Evolutionary conservation across 2,113 vertebrate genomes (phyloP), one percentile per base, ranked within the genome.

Genomic region (Candoia aspera): DNA sequence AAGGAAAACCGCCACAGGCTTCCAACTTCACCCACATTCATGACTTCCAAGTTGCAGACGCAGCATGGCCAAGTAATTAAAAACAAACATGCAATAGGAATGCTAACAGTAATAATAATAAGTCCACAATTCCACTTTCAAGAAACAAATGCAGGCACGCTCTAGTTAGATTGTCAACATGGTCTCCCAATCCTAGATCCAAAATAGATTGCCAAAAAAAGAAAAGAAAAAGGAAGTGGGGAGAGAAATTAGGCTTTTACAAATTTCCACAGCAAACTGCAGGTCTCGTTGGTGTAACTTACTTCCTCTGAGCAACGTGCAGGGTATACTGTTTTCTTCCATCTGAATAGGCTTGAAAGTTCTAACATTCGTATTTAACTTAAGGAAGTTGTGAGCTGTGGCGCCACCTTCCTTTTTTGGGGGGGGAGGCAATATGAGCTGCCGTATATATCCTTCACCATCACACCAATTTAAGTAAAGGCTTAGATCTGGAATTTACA

Each of bases 81-180:
- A 91, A 59, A 89, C 37, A 86, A 86, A 86, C 88, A 90, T 64
- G 79, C 88, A 92, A 87, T 33, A 90, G 84, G 89, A 92, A 73
- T 54, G 42, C 49, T 58, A 90, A 90, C 26, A n/a, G 58, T 84
- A 88, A 49, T 42, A 33, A 33, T 57, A 55, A 19, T 23, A 55
- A 3, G 1, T 55, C 46, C 58, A 37, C 79, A 64, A 58, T 83
- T 89, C 87, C 79, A 85, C 68, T 79, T 92, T 55, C 84, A 84
- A 84, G 58, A 37, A 89, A 49, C 33, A 85, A 87, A 89, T 42
- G 79, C 49, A 49, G 49, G 84, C 49, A 60, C 58, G 5, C 87
- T 64, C 73, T 62, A 53, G 23, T 85, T 33, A 62, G 73, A 92
- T 85, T 92, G 87, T 89, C 91, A 85, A 92, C 84, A 85, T 85